Percentiles rank a stretch among this genome's conserved stretches.
Conservation (phyloP, 2,113 vertebrate species). For the Candoia aspera region DNA sequence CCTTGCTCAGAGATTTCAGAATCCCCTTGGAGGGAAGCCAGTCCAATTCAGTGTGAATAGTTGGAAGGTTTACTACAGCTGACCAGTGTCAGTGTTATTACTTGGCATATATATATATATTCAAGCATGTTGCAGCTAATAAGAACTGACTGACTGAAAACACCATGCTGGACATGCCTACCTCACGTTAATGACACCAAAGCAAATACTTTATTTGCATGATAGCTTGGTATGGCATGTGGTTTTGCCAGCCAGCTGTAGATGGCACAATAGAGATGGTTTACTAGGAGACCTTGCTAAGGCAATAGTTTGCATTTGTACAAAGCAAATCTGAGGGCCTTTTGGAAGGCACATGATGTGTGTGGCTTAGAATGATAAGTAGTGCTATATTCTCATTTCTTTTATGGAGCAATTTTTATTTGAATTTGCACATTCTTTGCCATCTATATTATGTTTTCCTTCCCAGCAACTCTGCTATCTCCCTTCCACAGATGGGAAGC, state of each 20-base stretch:
- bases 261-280: not conserved
- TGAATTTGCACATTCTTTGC: slow-evolving; percentile 14
- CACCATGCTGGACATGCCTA: not conserved
- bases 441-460: not conserved
- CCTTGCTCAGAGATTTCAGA: not conserved
- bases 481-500: slow-evolving; percentile 11
- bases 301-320: slow-evolving; percentile 21
- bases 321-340: slow-evolving; percentile 18
- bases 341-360: slow-evolving; percentile 30
- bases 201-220: not conserved
- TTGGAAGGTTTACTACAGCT: no score
- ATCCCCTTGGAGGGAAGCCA: not conserved
- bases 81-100: not conserved
- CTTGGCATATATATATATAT: not conserved
- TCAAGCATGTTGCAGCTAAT: not conserved
- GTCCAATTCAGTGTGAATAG: not conserved
- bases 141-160: not conserved
- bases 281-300: slow-evolving; percentile 13
- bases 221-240: not conserved
- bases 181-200: not conserved
- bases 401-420: not conserved
- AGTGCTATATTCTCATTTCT: not conserved
- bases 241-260: not conserved
- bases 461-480: not conserved
- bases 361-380: slow-evolving; percentile 17